Evolutionary conservation across 2,113 vertebrate genomes (phyloP), one percentile per base, ranked within the genome.

Genomic region (Fukomys damarensis): DNA sequence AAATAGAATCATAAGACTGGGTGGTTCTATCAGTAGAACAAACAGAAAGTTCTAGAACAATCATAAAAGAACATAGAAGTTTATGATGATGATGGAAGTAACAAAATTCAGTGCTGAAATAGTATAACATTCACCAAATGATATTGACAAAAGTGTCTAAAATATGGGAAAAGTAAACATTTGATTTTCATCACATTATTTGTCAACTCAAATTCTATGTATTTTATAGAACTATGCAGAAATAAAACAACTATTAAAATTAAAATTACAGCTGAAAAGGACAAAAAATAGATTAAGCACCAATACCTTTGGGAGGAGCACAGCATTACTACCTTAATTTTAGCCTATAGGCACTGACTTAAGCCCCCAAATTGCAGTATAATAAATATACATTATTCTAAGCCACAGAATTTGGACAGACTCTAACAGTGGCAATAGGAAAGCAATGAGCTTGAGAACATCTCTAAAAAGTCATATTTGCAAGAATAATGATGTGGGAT

Each of bases 21-120:
- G 38, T 24, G 70, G n/a, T 28, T 83, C 9, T 74, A 79, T 26
- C 63, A 80, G 41, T 41, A 85, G 49, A 77, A 92, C 14, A 83
- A 86, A 63, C 14, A 80, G n/a, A 94, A 87, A 61, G 41, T 96
- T 74, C 52, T 92, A 87, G 35, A 94, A 79, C 5, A 84, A 88
- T 74, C 32, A 76, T 61, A 68, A 93, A 70, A 86, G 30, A 76
- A 5, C 30, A 30, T 56, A 52, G 11, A 84, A 81, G 10, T 66
- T 81, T 65, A 79, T 86, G 49, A 76, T 46, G 16, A 74, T 19
- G 89, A 56, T 70, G 35, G 26, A 61, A 87, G 26, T 28, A 59
- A 52, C 2, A 54, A 95, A 86, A 72, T 52, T 68, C 30, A 87
- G 5, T 83, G 9, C 7, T 38, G 13, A 72, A 85, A 81, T 88